Evolutionary conservation across 35 echinoderm and acorn worm genomes (phyloP).

Genomic region (Ophioderma brevispina): DNA sequence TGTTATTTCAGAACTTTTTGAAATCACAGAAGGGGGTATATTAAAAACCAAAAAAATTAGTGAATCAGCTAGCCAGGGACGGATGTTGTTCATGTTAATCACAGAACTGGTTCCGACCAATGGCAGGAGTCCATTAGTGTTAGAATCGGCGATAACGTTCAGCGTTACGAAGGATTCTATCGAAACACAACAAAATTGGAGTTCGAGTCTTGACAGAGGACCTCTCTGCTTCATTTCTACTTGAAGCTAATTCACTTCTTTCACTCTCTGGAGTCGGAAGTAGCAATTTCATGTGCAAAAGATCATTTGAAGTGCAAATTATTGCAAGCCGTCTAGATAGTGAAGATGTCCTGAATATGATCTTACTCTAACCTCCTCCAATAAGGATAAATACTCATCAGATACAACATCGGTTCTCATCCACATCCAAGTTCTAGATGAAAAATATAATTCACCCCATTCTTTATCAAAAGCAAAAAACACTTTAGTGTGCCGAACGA

Average conservation of each 20-base stretch:
- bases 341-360: background rate
- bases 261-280: background rate
- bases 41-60: background rate
- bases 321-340: background rate
- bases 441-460: conserved; percentile 10
- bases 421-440: background rate
- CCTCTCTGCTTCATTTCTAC: background rate
- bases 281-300: background rate
- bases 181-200: conserved; percentile 7
- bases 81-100: background rate
- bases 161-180: conserved; percentile 14
- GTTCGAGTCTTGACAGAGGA: background rate
- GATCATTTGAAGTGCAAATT: background rate
- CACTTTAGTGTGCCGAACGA: conserved; percentile 7
- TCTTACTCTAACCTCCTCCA: background rate
- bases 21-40: conserved; percentile 14
- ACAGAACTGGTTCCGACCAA: background rate
- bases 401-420: background rate
- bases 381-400: background rate
- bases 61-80: background rate
- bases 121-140: conserved; percentile 28
- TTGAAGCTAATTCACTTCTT: background rate
- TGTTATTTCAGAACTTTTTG: conserved; percentile 8
- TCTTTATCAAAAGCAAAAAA: background rate
- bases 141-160: conserved; percentile 7